These are phyloP conservation scores for Spatulosminthurus flaviceps DNA, from an alignment of 2,888 invertebrate genomes.

Conservation along the genomic window DNA sequence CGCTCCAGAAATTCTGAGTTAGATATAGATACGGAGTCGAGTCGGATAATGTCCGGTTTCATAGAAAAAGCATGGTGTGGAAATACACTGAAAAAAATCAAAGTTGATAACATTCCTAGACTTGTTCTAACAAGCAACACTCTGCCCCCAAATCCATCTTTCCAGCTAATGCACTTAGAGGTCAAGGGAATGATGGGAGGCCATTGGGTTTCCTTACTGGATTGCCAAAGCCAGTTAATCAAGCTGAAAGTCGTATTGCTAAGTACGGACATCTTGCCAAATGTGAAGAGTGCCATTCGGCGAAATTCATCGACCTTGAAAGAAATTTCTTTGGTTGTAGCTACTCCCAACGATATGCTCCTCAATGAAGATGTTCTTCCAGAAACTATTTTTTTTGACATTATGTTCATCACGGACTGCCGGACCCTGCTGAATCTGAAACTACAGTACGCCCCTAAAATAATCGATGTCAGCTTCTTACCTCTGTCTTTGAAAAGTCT, in stretches of 20 bases:
- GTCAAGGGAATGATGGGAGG: background rate
- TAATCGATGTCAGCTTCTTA: constrained; percentile 25
- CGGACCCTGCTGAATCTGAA: background rate
- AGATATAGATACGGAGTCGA: constrained; percentile 14
- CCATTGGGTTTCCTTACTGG: background rate
- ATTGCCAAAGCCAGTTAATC: background rate
- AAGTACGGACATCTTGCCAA: background rate
- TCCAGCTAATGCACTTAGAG: background rate
- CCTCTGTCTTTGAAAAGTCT: background rate
- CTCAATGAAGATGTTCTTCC: background rate
- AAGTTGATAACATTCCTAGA: constrained; percentile 21
- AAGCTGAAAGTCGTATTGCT: background rate
- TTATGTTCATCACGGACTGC: constrained; percentile 26
- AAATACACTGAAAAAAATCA: background rate
- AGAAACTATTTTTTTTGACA: constrained; percentile 11
- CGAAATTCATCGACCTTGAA: background rate
- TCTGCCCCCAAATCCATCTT: background rate
- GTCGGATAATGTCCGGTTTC: background rate
- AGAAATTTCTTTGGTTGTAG: background rate
- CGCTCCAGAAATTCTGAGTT: background rate
- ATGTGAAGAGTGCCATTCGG: constrained; percentile 9
- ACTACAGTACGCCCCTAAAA: constrained; percentile 17
- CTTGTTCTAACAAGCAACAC: background rate
- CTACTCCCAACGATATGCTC: constrained; percentile 29
- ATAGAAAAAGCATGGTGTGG: background rate